Base-by-base conservation (phyloP, 2,888 invertebrate species). In the Scotopteryx bipunctaria region DNA sequence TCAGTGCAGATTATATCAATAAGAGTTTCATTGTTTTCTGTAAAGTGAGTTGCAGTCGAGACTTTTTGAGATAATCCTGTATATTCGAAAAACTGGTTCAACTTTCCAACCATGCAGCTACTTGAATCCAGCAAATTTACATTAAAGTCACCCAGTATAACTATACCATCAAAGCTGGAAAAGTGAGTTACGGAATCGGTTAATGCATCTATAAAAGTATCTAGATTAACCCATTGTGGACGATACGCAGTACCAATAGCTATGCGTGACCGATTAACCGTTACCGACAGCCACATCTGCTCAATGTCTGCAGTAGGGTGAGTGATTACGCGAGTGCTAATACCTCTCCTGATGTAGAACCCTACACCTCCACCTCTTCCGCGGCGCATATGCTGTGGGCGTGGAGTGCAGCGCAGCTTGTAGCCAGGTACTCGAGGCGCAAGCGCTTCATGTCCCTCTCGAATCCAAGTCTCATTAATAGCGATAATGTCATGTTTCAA, bases 391-490 rank as follows among this genome's bases (percentile, higher is more conserved):
- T 13, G 5, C 3, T 11, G 0, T 0, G 31, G 41, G 3, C 41
- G 31, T 2, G 41, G 41, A 3, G 11, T 41, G 6, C 13, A 5
- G 2, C 17, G n/a, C 13, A 40, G 15, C 2, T 13, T 16, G 6
- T 40, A 40, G 14, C 29, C 29, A 14, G 40, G 40, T 5, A 40
- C n/a, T 6, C 9, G 16, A 0, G 40, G 40, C 6, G 40, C 40
- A 1, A 15, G 29, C 11, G 29, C 40, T 5, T 40, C 29, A 1
- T 27, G 11, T 3, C 40, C 40, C 2, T 3, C 3, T 6, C 11
- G 16, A 1, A 40, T 16, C 29, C 29, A 40, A 3, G 40, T 29
- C 14, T 40, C 29, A 9, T 40, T 40, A 8, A 40, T 29, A 2
- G 40, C 40, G 1, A 40, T 11, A 29, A 40, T 29, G 5, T 40